Evolutionary conservation across 1,140 invertebrate genomes (phyloP).

Genomic region (Eriosoma lanigerum): DNA sequence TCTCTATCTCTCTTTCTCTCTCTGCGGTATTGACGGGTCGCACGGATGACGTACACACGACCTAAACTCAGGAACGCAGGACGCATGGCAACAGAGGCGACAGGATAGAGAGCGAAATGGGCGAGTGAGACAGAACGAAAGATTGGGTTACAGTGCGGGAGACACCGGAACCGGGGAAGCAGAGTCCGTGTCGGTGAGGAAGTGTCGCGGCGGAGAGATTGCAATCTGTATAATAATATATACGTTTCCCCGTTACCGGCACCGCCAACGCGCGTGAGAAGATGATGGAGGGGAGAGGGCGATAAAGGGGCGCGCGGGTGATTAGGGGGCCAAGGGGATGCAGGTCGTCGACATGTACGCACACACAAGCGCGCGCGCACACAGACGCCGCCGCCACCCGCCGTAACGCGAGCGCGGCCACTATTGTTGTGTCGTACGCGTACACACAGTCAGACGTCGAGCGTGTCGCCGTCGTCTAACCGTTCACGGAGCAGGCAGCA

Average conservation of each 20-base stretch:
- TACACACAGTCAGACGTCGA: background rate
- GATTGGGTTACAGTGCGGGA: conserved; percentile 20
- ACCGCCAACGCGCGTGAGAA: too few species aligned
- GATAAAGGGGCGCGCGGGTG: background rate
- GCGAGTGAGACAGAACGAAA: too few species aligned
- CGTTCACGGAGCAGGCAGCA: background rate
- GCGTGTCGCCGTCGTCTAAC: background rate
- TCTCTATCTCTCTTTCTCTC: too few species aligned
- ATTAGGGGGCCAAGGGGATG: conserved; percentile 28
- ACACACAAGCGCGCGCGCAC: background rate
- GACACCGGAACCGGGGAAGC: background rate
- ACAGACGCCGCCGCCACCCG: background rate
- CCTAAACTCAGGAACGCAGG: background rate
- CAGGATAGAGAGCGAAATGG: background rate
- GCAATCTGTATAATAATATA: background rate
- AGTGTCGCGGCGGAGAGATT: background rate
- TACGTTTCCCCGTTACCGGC: background rate
- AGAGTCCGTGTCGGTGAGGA: background rate
- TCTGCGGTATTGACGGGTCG: conserved; percentile 29
- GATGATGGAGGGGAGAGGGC: background rate
- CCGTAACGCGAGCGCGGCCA: background rate
- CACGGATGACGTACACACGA: conserved; percentile 29
- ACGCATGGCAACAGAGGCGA: conserved; percentile 12
- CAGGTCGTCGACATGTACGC: conserved; percentile 39
- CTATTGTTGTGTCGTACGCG: conserved; percentile 6